These are phyloP conservation scores for Odontocolon sp. DNA, from an alignment of 2,888 invertebrate species.

Conservation along the genomic window DNA sequence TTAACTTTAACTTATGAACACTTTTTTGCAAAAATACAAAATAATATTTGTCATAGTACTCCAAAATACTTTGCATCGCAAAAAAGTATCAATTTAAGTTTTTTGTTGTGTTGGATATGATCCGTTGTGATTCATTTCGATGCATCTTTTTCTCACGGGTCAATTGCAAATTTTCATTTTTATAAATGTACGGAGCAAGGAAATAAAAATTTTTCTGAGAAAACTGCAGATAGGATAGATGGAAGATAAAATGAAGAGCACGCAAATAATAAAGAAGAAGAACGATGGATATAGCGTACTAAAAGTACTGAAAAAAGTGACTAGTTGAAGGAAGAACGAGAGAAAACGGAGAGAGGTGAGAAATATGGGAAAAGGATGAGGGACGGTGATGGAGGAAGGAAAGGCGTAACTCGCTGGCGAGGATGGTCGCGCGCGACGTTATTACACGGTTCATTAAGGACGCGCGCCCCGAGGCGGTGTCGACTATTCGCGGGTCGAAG, in stretches of 20 bases:
- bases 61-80: too few species aligned
- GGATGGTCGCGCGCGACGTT: constrained; percentile 72
- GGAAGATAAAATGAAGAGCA: not conserved
- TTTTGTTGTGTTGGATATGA: too few species aligned
- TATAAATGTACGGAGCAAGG: too few species aligned
- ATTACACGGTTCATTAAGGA: constrained; percentile 78
- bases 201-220: not conserved
- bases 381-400: constrained; percentile 35
- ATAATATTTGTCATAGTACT: too few species aligned
- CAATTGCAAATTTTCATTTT: too few species aligned
- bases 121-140: too few species aligned
- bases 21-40: too few species aligned
- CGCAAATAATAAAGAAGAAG: not conserved
- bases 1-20: too few species aligned
- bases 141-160: too few species aligned
- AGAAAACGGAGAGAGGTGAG: not conserved
- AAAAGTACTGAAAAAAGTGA: constrained; percentile 24
- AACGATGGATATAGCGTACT: constrained; percentile 11
- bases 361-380: constrained; percentile 13
- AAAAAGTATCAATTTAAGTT: too few species aligned
- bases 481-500: constrained; percentile 46
- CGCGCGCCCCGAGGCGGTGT: constrained; percentile 63
- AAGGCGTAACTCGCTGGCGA: constrained; percentile 47
- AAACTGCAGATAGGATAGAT: not conserved
- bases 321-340: constrained; percentile 43